Evolutionary conservation across 2,888 invertebrate genomes (phyloP).

Genomic region (Antheraea assamensis): DNA sequence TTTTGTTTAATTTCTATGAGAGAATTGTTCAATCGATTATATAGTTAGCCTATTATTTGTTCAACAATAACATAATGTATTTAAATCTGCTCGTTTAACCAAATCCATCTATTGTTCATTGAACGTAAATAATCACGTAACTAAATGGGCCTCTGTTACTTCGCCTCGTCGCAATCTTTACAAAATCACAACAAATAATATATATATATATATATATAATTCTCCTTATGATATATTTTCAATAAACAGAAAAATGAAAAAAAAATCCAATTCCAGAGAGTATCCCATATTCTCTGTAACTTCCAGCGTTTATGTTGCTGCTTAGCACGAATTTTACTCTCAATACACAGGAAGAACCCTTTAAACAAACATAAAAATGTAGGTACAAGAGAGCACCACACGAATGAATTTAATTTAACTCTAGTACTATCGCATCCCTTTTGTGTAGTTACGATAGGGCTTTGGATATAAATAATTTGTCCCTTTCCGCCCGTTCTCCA

Average conservation of each 20-base stretch:
- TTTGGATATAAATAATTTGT: background rate
- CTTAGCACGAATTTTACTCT: background rate
- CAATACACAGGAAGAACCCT: background rate
- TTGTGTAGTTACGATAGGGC: background rate
- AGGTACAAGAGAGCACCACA: background rate
- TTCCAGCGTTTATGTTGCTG: background rate
- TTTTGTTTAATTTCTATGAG: conserved; percentile 17
- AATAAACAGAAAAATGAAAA: background rate
- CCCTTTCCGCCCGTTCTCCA: background rate
- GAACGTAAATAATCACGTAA: background rate
- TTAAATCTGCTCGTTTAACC: background rate
- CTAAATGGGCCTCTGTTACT: background rate
- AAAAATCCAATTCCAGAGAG: background rate
- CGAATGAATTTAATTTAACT: conserved; percentile 14
- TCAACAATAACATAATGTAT: background rate
- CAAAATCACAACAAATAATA: background rate
- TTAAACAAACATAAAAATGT: conserved; percentile 7
- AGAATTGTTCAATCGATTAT: background rate
- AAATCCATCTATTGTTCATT: background rate
- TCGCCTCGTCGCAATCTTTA: background rate
- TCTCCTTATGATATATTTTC: background rate
- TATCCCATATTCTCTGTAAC: background rate
- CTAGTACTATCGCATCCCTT: background rate
- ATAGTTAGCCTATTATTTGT: background rate
- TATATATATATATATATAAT: background rate